Conservation (phyloP, 1,140 invertebrate species). For the Micrasema minimum region DNA sequence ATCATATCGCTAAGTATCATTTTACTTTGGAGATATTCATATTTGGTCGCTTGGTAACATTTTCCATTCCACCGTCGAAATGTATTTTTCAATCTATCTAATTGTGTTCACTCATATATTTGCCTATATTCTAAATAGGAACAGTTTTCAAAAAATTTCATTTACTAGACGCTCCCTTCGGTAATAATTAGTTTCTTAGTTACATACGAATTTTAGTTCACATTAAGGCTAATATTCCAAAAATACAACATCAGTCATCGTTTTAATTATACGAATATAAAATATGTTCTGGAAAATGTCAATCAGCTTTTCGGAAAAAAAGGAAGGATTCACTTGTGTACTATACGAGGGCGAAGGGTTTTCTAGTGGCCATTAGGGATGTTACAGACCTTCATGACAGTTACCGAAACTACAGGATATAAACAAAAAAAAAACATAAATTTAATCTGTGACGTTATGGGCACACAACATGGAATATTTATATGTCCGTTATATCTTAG, state of each 20-base stretch:
- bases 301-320: constrained; percentile 36
- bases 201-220: constrained; percentile 35
- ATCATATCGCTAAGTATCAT: too few species aligned
- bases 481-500: too few species aligned
- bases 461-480: too few species aligned
- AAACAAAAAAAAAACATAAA: too few species aligned
- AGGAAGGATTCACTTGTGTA: constrained; percentile 49
- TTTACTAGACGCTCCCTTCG: constrained; percentile 28
- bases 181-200: constrained; percentile 28
- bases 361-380: background rate
- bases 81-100: constrained; percentile 36
- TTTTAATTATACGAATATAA: constrained; percentile 49
- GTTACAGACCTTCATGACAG: too few species aligned
- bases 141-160: constrained; percentile 44
- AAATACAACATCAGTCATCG: constrained; percentile 53
- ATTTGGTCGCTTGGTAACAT: too few species aligned
- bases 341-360: constrained; percentile 5
- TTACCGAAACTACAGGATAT: too few species aligned
- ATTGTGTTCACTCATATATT: constrained; percentile 31
- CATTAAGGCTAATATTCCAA: constrained; percentile 53
- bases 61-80: too few species aligned
- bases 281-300: constrained; percentile 41
- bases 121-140: constrained; percentile 49
- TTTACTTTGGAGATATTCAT: too few species aligned
- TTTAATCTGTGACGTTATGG: too few species aligned